Conservation (phyloP, 2,888 invertebrate genomes). For the Volucella bombylans region DNA sequence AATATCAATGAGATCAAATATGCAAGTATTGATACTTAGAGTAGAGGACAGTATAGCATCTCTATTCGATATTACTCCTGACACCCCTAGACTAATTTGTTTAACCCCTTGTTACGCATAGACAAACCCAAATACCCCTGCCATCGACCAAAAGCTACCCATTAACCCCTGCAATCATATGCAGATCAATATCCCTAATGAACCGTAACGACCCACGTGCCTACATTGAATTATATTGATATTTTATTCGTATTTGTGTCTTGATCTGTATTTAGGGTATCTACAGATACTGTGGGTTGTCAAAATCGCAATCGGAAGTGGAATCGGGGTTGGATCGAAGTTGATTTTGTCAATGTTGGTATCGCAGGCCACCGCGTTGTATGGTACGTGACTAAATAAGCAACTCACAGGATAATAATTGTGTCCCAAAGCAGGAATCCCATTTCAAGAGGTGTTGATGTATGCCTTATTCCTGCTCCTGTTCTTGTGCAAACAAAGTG, state of each 20-base stretch:
- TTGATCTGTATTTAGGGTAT: no score
- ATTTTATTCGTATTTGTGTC: constrained; percentile 56
- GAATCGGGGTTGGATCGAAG: no score
- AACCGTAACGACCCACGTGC: constrained; percentile 67
- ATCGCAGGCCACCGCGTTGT: neutral
- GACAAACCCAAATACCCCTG: neutral
- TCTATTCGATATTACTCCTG: constrained; percentile 17
- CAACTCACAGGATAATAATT: constrained; percentile 38
- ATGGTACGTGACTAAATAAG: constrained; percentile 57
- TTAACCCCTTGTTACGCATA: constrained; percentile 22
- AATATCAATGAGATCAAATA: constrained; percentile 55
- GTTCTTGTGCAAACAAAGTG: constrained; percentile 37
- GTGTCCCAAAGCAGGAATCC: constrained; percentile 25
- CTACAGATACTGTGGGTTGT: no score
- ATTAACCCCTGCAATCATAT: constrained; percentile 48
- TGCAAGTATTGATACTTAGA: constrained; percentile 22
- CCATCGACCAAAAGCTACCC: neutral
- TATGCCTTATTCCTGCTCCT: constrained; percentile 29
- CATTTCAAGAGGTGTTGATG: constrained; percentile 52
- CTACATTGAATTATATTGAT: constrained; percentile 68
- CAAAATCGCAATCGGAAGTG: no score
- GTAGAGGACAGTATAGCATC: neutral
- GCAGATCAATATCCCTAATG: constrained; percentile 70
- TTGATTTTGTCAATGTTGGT: no score
- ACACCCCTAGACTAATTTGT: constrained; percentile 44